Percentiles rank a stretch among this genome's conserved stretches.
Conservation (phyloP, 2,113 vertebrate genomes). For the Hyperopisus bebe region DNA sequence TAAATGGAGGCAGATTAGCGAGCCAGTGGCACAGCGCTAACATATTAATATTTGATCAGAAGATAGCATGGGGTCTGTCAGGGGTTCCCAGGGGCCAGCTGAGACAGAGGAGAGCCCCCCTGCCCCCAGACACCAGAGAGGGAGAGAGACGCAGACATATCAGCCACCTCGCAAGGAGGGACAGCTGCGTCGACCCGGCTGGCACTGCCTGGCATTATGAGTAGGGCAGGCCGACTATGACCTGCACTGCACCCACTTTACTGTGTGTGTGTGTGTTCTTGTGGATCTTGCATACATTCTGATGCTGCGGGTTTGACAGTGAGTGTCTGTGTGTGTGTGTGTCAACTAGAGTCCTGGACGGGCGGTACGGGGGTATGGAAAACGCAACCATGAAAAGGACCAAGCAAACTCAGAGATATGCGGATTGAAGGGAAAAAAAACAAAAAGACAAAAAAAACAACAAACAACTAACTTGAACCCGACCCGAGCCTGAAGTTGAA, state of each 20-base stretch:
- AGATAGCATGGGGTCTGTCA: conserved; percentile 70
- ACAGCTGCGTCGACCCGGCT: neutral
- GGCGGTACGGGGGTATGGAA: neutral
- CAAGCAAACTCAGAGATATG: neutral
- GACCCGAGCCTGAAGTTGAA: neutral
- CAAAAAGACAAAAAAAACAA: neutral
- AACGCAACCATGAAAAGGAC: neutral
- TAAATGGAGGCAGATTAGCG: conserved; percentile 81
- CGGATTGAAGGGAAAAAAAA: neutral
- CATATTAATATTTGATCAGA: conserved; percentile 89
- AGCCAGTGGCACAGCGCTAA: conserved; percentile 74
- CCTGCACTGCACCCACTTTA: neutral
- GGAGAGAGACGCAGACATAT: neutral
- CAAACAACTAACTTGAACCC: neutral
- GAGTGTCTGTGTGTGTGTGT: neutral
- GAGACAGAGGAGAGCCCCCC: conserved; percentile 49
- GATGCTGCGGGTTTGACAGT: neutral
- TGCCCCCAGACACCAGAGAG: neutral
- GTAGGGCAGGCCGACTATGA: neutral
- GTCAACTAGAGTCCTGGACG: neutral
- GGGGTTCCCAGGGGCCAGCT: conserved; percentile 74
- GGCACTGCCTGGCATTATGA: neutral
- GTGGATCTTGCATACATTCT: neutral
- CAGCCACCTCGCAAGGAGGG: neutral
- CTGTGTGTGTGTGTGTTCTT: neutral